Evolutionary conservation across 1,140 invertebrate genomes (phyloP), one percentile per base, ranked within the genome.

Genomic region (Lanistes nyassanus): DNA sequence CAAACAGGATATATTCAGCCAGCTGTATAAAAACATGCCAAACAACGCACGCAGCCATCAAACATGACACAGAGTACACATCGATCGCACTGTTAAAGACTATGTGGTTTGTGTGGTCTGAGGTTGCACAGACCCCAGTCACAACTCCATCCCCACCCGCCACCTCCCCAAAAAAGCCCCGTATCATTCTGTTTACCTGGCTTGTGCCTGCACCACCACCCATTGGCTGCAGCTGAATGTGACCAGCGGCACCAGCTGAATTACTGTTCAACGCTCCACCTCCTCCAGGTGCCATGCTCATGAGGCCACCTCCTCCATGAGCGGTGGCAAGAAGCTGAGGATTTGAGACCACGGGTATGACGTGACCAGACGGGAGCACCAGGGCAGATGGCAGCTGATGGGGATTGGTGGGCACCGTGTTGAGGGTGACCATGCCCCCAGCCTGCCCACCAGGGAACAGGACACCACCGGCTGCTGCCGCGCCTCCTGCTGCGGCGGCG

Each of bases 291-390:
- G 74, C 51, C 31, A 74, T 47, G 3, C 56, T 36, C n/a, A 69
- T 39, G 0, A 60, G 23, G 5, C 19, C 53, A 31, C 55, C 65
- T 2, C 42, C 29, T 26, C 42, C 56, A 56, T 55, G 60, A 34
- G 66, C 37, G 16, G 7, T 29, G 3, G 31, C 64, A 23, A 88
- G 34, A 16, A 82, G 62, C 42, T 87, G 83, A 69, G 88, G 87
- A 74, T 89, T 88, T n/a, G 86, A 87, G 9, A 90, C 87, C n/a
- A 90, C 86, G 13, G 88, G 88, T 55, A 89, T 85, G n/a, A 90
- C 86, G 70, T 89, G 88, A 36, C 89, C 89, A 79, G 88, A 88
- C n/a, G 88, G 88, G 60, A 90, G 79, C 11, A 90, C 82, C n/a
- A 90, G 76, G 34, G 89, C 88, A 36, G 86, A 84, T 37, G 88